Evolutionary conservation across 2,113 vertebrate genomes (phyloP).

Genomic region (Grus americana): DNA sequence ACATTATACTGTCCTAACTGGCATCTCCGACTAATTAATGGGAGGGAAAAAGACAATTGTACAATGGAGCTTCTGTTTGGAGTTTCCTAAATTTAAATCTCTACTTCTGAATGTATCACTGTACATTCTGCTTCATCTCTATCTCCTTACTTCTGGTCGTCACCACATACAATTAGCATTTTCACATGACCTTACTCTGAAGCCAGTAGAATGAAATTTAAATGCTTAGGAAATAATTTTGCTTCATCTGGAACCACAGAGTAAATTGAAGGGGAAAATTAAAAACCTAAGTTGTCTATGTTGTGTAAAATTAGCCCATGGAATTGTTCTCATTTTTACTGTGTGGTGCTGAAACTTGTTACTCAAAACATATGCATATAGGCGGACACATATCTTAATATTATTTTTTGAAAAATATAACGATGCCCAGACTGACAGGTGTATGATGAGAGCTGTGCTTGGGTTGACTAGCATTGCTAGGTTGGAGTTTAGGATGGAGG

Average conservation of each 20-base stretch:
- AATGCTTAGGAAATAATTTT: background rate
- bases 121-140: background rate
- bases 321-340: background rate
- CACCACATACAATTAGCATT: background rate
- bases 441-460: background rate
- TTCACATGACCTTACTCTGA: background rate
- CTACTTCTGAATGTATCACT: background rate
- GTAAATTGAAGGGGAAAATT: background rate
- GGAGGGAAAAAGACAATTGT: background rate
- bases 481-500: background rate
- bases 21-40: background rate
- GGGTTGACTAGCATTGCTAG: background rate
- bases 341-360: background rate
- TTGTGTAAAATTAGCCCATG: background rate
- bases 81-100: background rate
- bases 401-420: background rate
- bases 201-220: background rate
- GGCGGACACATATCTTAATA: background rate
- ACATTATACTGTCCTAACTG: background rate
- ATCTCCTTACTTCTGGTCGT: background rate
- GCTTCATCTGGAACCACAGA: fast-evolving
- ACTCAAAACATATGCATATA: background rate
- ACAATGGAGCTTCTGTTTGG: background rate
- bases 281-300: background rate
- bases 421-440: too few species aligned